Evolutionary conservation across 2,113 vertebrate species (phyloP), one percentile per base, ranked within the genome.

Genomic region (Melanostigma gelatinosum): DNA sequence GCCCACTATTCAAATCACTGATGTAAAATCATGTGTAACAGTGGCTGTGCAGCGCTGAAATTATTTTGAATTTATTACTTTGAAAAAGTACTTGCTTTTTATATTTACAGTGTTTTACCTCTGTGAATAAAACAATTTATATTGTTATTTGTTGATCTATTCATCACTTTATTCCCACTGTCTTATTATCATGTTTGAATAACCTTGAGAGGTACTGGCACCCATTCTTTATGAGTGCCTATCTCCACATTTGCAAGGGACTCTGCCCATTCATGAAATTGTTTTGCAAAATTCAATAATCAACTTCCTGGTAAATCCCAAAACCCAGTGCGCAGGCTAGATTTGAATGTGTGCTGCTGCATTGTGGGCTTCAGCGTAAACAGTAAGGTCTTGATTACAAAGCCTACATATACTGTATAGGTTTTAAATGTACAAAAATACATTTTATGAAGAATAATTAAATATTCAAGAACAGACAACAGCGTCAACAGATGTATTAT

Each of bases 181-280:
- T 22, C 1, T 61, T 32, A 34, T 58, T 9, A 52, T 52, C 3
- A 29, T 58, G 24, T 32, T 60, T 32, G 1, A 29, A 16, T 16
- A 32, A 29, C 58, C 57, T 63, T 71, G 55, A 80, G 29, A 71
- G 15, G 40, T 10, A 18, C 22, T 70, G 32, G 8, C n/a, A 63
- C 18, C 22, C 0, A 16, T 63, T 67, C 9, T 70, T 87, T 78
- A 83, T 75, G 70, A 77, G 15, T 4, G 6, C 22, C 22, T 24
- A 24, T 75, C 42, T 57, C 8, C 1, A 52, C 16, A 44, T 27
- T 3, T 1, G 4, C 13, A 66, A 71, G 16, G 63, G 60, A 72
- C 77, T 80, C 62, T 74, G 48, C 52, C 70, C 63, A 64, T 72
- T 67, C 22, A 60, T 50, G 62, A 75, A 61, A 13, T 27, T 0